Evolutionary conservation across 2,113 vertebrate species (phyloP), one percentile per base, ranked within the genome.

Genomic region (Apaloderma vittatum): DNA sequence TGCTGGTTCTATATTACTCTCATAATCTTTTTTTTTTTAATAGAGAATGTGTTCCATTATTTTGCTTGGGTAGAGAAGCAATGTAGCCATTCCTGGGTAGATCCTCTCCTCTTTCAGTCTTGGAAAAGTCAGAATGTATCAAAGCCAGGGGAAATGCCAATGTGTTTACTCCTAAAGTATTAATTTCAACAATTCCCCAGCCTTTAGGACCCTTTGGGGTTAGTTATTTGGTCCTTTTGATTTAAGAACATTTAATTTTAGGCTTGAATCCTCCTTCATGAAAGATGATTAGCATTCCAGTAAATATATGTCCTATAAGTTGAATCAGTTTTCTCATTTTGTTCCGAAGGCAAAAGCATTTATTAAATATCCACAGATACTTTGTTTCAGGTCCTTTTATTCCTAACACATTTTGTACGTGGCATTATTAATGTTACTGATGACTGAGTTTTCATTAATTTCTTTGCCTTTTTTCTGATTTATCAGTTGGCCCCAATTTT

Each of bases 91-190:
- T 94, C 80, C 52, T 85, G n/a, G 15, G 70, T 91, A 95, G 74
- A 88, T 68, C 15, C 65, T 90, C 62, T 82, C 65, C 76, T 84
- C 49, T 93, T 93, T 54, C 84, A 85, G 36, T 37, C 62, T 82
- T 94, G 94, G 93, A 94, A 94, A 96, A 88, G 65, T 61, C 91
- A 75, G 87, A 91, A 85, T n/a, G 15, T 55, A 85, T 79, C 40
- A 91, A 93, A 96, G 89, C 87, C 62, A 95, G 84, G 72, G 81
- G 82, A 96, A 93, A 95, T 95, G 81, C 86, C 94, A 79, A 54
- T 87, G 77, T 65, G 24, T 89, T 96, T 96, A 85, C 34, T 84
- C 23, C 63, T 58, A 15, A 81, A 45, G 68, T 91, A 96, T 91
- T 78, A 55, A 89, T 84, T 95, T 91, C 91, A 91, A 73, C 49